A percentile compares a stretch with the other conserved stretches of the same genome.
Evolutionary conservation across 2,113 vertebrate species (phyloP).

Genomic region (Ammodytes dubius): DNA sequence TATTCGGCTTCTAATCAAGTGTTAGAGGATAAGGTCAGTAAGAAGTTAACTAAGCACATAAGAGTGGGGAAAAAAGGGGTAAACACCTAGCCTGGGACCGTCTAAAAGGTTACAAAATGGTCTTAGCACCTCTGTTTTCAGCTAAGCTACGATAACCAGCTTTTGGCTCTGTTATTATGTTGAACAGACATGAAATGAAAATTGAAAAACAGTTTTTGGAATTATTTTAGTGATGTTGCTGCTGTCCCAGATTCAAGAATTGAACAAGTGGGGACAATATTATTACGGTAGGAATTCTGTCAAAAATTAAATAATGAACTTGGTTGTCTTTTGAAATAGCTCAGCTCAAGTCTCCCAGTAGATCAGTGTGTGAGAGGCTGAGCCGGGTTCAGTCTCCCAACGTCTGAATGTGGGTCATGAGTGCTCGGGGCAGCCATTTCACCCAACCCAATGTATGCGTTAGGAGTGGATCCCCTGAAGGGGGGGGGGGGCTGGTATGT

Average conservation of each 20-base stretch:
- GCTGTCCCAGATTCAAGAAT: neutral
- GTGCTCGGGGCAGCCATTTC: slow-evolving; percentile 50
- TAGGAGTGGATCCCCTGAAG: slow-evolving; percentile 53
- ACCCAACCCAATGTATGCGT: slow-evolving; percentile 32
- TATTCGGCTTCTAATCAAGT: neutral
- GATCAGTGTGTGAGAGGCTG: slow-evolving; percentile 7
- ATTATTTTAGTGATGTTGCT: neutral
- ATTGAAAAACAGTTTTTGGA: neutral
- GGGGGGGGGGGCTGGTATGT: slow-evolving; percentile 33
- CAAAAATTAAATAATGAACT: slow-evolving; percentile 6
- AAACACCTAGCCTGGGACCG: neutral
- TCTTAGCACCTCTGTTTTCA: neutral
- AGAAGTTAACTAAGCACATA: neutral
- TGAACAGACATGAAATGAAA: neutral
- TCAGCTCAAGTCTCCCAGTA: neutral
- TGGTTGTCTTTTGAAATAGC: slow-evolving; percentile 5
- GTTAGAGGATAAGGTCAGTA: neutral
- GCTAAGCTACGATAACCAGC: neutral
- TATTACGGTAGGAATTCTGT: neutral
- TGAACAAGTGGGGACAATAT: neutral
- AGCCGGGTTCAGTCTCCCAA: slow-evolving; percentile 8
- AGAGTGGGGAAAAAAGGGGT: neutral
- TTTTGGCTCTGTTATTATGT: neutral
- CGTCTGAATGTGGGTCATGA: slow-evolving; percentile 63
- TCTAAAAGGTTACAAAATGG: neutral